These are phyloP conservation scores for Portevinia maculata DNA, from an alignment of 2,888 invertebrate genomes.

Conservation along the genomic window DNA sequence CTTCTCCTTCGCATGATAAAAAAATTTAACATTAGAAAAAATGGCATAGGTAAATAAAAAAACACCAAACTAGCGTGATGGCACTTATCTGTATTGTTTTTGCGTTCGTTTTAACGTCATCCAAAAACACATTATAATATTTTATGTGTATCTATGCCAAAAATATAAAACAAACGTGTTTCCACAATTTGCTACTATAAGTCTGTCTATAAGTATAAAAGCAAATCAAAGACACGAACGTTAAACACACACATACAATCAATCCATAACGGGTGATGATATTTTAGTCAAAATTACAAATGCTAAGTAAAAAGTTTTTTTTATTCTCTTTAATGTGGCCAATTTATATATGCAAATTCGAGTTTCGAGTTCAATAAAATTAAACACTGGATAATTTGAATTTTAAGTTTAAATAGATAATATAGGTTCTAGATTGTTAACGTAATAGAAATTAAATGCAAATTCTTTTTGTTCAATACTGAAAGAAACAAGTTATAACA, in stretches of 20 bases:
- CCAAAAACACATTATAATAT: not conserved
- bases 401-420: not conserved
- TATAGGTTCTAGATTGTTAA: not conserved
- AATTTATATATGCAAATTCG: not conserved
- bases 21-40: too few relatives aligned
- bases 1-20: not conserved
- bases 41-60: too few relatives aligned
- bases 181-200: not conserved
- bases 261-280: not conserved
- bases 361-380: not conserved
- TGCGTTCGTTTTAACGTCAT: not conserved
- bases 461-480: not conserved
- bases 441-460: not conserved
- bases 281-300: not conserved
- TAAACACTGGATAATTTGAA: not conserved
- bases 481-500: too few relatives aligned
- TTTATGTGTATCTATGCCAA: conserved; percentile 5
- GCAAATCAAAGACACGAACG: not conserved
- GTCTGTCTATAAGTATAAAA: too few relatives aligned
- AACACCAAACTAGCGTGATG: not conserved
- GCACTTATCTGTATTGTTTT: not conserved
- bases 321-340: not conserved
- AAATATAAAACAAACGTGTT: not conserved
- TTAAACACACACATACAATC: not conserved
- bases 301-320: not conserved